Percentiles rank a stretch among this genome's conserved stretches.
phyloP scores from a whole-genome alignment of 2,888 invertebrate genomes.

The Eremobia ochroleuca region DNA sequence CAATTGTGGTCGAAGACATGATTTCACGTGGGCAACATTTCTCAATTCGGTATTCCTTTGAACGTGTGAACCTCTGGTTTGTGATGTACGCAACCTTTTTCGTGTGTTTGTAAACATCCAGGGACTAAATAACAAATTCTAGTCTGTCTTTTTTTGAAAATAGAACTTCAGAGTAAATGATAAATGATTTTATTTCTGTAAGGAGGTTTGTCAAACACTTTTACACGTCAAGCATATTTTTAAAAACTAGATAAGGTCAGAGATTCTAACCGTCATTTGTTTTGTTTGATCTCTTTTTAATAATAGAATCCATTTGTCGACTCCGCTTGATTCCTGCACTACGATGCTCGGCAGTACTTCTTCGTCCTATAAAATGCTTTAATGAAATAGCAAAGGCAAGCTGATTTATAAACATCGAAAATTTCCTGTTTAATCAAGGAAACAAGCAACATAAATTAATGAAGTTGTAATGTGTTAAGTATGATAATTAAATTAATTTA shows the following conservation, averaged over 20 bases:
- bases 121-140: background rate
- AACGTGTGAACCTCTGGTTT: conserved; percentile 76
- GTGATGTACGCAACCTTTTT: conserved; percentile 46
- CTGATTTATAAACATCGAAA: conserved; percentile 6
- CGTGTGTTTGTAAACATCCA: conserved; percentile 33
- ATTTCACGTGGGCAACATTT: conserved; percentile 79
- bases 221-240: too few relatives aligned
- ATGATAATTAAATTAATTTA: conserved; percentile 44
- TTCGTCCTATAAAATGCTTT: background rate
- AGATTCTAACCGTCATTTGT: background rate
- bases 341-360: background rate
- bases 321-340: background rate
- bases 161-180: background rate
- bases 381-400: background rate
- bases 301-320: background rate
- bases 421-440: background rate
- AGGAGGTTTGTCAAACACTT: too few relatives aligned
- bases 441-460: conserved; percentile 35
- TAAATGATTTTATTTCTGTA: too few relatives aligned
- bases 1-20: conserved; percentile 64
- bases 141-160: background rate
- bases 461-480: conserved; percentile 27
- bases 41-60: conserved; percentile 76
- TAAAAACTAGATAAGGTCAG: too few relatives aligned
- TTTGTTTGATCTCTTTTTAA: background rate